Percentiles rank a stretch among this genome's conserved stretches.
Evolutionary conservation across 2,888 invertebrate genomes (phyloP).

Genomic region (Nowickia ferox): DNA sequence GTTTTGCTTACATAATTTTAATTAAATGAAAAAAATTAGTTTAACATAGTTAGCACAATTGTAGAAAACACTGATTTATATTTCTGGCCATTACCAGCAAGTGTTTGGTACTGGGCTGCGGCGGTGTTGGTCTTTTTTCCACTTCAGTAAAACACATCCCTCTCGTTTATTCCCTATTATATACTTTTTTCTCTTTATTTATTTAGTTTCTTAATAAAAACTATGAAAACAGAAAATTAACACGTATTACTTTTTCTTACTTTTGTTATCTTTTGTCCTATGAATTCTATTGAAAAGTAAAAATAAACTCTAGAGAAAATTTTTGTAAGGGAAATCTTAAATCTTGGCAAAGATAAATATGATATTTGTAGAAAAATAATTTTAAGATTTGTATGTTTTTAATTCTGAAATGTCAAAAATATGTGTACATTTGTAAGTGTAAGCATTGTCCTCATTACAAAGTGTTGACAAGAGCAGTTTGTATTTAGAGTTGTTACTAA

Average conservation of each 20-base stretch:
- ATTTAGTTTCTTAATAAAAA: slow-evolving; percentile 11
- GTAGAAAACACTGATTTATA: slow-evolving; percentile 7
- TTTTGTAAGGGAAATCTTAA: not conserved
- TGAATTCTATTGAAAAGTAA: not conserved
- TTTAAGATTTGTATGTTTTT: not conserved
- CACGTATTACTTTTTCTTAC: slow-evolving; percentile 42
- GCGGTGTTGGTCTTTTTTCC: not conserved
- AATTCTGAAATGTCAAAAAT: too few relatives aligned
- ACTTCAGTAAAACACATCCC: slow-evolving; percentile 2
- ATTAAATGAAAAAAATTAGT: too few relatives aligned
- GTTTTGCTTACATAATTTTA: too few relatives aligned
- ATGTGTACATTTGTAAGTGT: too few relatives aligned
- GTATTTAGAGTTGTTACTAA: too few relatives aligned
- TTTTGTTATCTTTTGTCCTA: not conserved
- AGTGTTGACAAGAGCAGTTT: too few relatives aligned
- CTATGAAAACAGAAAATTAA: slow-evolving; percentile 42
- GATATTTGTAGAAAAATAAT: not conserved
- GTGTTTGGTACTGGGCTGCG: not conserved
- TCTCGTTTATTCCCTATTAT: slow-evolving; percentile 7
- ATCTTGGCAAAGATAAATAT: not conserved
- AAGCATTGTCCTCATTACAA: too few relatives aligned
- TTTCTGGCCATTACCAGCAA: not conserved
- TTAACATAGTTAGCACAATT: too few relatives aligned
- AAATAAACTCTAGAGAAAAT: not conserved
- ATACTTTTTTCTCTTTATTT: not conserved